Percentiles rank a stretch among this genome's conserved stretches.
phyloP scores from a whole-genome alignment of 2,113 vertebrate species.

The Piprites chloris region DNA sequence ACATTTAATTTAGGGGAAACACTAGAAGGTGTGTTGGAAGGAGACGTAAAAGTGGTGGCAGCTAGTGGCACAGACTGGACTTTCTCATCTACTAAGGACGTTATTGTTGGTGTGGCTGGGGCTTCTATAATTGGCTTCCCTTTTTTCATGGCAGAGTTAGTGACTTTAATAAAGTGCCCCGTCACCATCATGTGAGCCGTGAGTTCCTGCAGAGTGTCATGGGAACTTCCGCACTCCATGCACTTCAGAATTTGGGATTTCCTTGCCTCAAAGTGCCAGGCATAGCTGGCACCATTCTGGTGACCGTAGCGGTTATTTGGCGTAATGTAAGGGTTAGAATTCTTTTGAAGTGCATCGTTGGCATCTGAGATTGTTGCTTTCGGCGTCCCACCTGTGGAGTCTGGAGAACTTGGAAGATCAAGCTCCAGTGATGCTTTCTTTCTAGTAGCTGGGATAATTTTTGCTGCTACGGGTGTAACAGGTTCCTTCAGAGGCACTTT shows the following conservation, averaged over 20 bases:
- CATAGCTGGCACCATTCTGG: conserved; percentile 98
- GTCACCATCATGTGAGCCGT: conserved; percentile 99
- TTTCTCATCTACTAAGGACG: conserved; percentile 85
- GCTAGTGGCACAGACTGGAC: conserved; percentile 95
- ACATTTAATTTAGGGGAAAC: conserved; percentile 84
- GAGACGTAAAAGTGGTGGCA: conserved; percentile 92
- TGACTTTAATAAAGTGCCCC: conserved; percentile 98
- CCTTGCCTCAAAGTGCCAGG: conserved; percentile 98
- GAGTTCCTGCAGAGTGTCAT: conserved; percentile 95
- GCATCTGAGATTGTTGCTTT: conserved; percentile 82
- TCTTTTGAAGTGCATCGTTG: conserved; percentile 87
- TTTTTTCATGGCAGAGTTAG: conserved; percentile 97
- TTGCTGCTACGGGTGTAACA: conserved; percentile 93
- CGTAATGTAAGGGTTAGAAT: conserved; percentile 92
- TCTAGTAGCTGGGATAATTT: conserved; percentile 89
- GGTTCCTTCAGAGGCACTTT: conserved; percentile 99
- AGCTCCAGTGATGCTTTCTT: conserved; percentile 91
- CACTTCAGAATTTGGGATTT: conserved; percentile 99
- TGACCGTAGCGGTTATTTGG: conserved; percentile 97
- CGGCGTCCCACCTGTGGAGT: conserved; percentile 90
- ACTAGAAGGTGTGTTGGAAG: conserved; percentile 83
- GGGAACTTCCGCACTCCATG: conserved; percentile 98
- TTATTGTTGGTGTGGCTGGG: conserved; percentile 73
- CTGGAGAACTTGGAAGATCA: conserved; percentile 94
- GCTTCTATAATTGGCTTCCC: conserved; percentile 93